Base-by-base conservation (phyloP, 1,140 invertebrate genomes). In the Phocides pigmalion region DNA sequence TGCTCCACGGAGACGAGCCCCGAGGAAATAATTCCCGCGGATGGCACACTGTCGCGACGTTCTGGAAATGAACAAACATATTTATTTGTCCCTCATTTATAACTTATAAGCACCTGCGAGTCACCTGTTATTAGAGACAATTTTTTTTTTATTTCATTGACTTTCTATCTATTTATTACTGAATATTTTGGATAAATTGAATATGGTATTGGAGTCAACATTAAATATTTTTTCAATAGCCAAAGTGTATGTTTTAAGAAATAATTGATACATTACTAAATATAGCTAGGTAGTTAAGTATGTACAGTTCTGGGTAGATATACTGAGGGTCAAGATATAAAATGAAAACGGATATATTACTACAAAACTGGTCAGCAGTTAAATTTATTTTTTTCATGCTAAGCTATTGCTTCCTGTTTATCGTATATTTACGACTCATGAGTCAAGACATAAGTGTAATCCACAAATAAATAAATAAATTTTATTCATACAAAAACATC, bases 1-100 rank as follows among this genome's bases (percentile, higher is more conserved):
- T 69, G 79, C 74, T 77, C 78, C 49, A 42, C 53, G 67, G 74
- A 73, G 73, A 58, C 46, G 68, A 77, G 54, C 70, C 80, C 41
- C 51, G 49, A 25, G 42, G 70, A 80, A 76, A 81, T 75, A 74
- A 70, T n/a, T 69, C 70, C 70, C 70, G 79, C 65, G 73, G 77
- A 84, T 79, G 62, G 67, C 68, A 72, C 70, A 64, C 68, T 70
- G 68, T 62, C 54, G 69, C 61, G 72, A 73, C 44, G 17, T 49
- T 12, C 15, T n/a, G 46, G 22, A 58, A 42, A 56, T 51, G 9
- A 32, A 35, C 14, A 63, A 66, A 66, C 64, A 70, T 70, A 50
- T 70, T 65, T 66, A 70, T 66, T 41, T 32, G 16, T 35, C n/a
- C n/a, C n/a, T n/a, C 25, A 35, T 15, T 42, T 54, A 42, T 39